Evolutionary conservation across 2,797 vertebrate species (phyloP), one percentile per base, ranked within the genome.

Genomic region (Cichlasoma orientale): DNA sequence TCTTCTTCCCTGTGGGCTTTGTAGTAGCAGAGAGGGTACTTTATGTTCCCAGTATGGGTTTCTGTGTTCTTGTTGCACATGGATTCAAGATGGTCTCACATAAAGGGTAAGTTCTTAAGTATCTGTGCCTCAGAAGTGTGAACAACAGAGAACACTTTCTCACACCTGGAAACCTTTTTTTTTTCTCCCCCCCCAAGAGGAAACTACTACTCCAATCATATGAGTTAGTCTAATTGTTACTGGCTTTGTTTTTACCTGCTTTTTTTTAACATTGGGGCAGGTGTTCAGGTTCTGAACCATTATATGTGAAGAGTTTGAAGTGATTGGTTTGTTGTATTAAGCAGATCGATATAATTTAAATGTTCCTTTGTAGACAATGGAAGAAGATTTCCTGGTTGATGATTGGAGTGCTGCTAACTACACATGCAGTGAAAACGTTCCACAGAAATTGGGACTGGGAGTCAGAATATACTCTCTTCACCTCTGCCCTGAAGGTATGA

Each of bases 371-470:
- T 82, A 99, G 98, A 29, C 88, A 94, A 55, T 83, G 98, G 77
- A 97, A 95, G 94, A 99, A 97, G 85, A 88, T 99, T 1, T 97
- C 97, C 44, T 99, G 97, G 97, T 19, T 97, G 91, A 95, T 97
- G 89, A 95, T 99, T 41, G 95, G 95, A 72, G 57, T 95, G 21
- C 95, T 99, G 56, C 91, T 99, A 0, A 91, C 96, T 23, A 97
- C 97, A 38, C 97, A 99, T 75, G 96, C 98, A 12, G 94, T 98
- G 84, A 99, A 99, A 95, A 99, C 98, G 0, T 96, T 99, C 77
- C 96, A 97, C 91, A 97, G 98, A 85, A 99, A 99, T 83, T 98
- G 97, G 97, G 98, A 99, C 78, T 99, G 98, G 98, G 97, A 99
- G 78, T 99, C 98, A 1, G 98, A 99, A 87, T 99, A 99, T 84